These are phyloP conservation scores for Deroplatys truncata DNA, from an alignment of 2,888 invertebrate genomes.

Conservation along the genomic window DNA sequence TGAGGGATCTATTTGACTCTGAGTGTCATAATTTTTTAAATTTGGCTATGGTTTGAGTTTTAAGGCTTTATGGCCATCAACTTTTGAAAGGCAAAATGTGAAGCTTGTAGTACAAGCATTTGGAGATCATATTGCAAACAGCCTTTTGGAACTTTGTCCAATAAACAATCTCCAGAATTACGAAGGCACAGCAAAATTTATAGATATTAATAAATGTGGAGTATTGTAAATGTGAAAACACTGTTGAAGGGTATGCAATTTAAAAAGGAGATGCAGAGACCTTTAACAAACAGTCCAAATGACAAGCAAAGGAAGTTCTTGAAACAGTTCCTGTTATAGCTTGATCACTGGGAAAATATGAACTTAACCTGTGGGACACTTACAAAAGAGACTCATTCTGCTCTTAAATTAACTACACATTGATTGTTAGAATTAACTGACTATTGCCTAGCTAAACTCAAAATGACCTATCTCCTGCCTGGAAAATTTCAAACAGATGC, in stretches of 20 bases:
- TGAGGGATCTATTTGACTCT: no score
- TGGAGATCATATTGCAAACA: neutral
- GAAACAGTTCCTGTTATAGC: neutral
- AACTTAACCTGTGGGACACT: neutral
- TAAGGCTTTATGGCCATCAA: neutral
- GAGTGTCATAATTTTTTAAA: neutral
- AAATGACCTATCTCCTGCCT: neutral
- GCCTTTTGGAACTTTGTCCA: neutral
- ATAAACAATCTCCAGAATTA: neutral
- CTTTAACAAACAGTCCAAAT: neutral
- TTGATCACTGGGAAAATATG: neutral
- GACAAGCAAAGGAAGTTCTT: neutral
- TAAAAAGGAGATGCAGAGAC: no score
- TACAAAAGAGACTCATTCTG: neutral
- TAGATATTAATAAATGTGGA: neutral
- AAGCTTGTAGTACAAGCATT: neutral
- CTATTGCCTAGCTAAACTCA: neutral
- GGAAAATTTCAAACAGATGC: neutral
- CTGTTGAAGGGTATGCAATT: no score
- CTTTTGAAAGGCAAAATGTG: neutral
- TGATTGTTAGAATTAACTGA: neutral
- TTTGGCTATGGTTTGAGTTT: neutral
- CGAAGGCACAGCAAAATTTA: neutral
- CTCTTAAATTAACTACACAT: neutral
- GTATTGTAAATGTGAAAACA: no score